Evolutionary conservation across 2,113 vertebrate genomes (phyloP).

Genomic region (Charina bottae): DNA sequence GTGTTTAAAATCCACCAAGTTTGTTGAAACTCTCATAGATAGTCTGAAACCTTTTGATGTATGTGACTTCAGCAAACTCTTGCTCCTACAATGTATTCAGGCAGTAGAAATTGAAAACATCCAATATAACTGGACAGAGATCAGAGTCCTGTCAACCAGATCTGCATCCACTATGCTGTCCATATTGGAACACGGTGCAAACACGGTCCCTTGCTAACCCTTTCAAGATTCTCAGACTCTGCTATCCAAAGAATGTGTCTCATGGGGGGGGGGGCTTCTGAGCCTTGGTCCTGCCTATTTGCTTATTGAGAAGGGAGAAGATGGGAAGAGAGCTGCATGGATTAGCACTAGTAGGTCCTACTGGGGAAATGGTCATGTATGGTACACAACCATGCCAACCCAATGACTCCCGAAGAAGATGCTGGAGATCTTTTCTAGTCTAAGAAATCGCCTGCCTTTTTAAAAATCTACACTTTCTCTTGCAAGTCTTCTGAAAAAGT

Average conservation of each 20-base stretch:
- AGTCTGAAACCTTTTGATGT: neutral
- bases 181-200: neutral
- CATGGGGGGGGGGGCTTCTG: no score
- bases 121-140: neutral
- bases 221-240: neutral
- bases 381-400: neutral
- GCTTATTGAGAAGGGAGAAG: neutral
- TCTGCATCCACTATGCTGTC: neutral
- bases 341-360: neutral
- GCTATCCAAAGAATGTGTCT: neutral
- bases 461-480: slow-evolving; percentile 54
- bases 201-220: neutral
- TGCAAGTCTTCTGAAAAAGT: slow-evolving; percentile 50
- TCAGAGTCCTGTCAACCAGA: neutral
- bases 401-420: neutral
- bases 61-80: neutral
- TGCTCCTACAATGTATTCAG: neutral
- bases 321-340: neutral
- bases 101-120: neutral
- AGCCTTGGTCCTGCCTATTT: neutral
- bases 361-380: neutral
- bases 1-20: neutral
- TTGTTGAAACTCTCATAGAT: neutral
- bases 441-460: slow-evolving; percentile 50
- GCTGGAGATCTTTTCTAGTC: slow-evolving; percentile 58